Percentiles rank a stretch among this genome's conserved stretches.
Conservation (phyloP, 2,797 vertebrate species). For the Phylloscopus collybita region DNA sequence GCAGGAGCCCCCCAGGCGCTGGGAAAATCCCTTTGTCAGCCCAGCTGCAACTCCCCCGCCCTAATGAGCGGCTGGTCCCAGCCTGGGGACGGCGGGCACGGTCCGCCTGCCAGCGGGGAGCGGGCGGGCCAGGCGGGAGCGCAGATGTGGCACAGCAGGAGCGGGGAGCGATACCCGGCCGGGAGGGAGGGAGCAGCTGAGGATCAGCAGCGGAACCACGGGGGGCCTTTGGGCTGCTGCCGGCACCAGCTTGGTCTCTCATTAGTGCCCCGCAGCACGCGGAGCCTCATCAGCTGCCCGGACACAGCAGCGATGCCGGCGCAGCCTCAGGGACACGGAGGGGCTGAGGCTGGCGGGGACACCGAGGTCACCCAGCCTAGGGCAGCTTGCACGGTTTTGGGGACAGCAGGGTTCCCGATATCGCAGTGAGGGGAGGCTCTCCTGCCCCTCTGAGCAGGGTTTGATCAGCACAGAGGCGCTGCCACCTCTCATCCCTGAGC, state of each 20-base stretch:
- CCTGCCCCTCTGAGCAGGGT: not conserved
- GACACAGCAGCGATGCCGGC: too few relatives aligned
- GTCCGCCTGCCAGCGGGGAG: not conserved
- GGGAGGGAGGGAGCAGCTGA: slow-evolving; percentile 8
- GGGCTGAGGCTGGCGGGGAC: not conserved
- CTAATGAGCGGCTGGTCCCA: not conserved
- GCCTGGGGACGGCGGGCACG: not conserved
- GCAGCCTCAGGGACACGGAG: not conserved
- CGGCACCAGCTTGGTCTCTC: not conserved
- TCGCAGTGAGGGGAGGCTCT: rapidly evolving
- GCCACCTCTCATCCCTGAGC: not conserved
- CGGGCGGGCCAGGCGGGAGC: not conserved
- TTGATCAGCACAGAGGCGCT: not conserved
- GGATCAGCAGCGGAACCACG: not conserved
- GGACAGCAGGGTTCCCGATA: rapidly evolving
- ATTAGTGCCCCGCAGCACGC: not conserved
- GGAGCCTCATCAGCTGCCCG: rapidly evolving
- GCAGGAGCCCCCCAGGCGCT: not conserved
- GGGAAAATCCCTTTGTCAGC: slow-evolving; percentile 31
- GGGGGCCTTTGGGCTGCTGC: slow-evolving; percentile 2
- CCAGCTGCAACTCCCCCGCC: not conserved
- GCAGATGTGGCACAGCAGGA: not conserved
- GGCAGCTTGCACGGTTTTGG: not conserved
- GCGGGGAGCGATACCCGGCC: not conserved
- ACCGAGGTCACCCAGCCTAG: rapidly evolving